Evolutionary conservation across 1,140 invertebrate genomes (phyloP).

Genomic region (Melipona quadrifasciata): DNA sequence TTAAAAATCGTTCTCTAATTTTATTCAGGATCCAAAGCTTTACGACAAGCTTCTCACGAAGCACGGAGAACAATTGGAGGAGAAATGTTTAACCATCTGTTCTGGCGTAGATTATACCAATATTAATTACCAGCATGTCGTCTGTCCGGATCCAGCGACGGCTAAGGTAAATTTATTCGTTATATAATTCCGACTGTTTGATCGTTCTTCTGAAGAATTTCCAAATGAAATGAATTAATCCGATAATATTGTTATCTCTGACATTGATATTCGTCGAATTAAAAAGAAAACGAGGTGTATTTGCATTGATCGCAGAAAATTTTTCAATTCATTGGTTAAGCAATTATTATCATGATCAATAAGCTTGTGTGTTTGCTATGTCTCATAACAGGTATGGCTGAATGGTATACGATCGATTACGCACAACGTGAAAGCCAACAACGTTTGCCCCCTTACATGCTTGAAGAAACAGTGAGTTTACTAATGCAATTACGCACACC

Average conservation of each 20-base stretch:
- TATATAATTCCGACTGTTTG: background rate
- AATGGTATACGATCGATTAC: constrained; percentile 96
- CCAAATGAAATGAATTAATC: background rate
- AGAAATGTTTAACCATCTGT: constrained; percentile 98
- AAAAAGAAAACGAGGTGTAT: background rate
- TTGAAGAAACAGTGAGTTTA: constrained; percentile 98
- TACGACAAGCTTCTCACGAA: constrained; percentile 89
- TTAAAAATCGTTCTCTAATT: constrained; percentile 8
- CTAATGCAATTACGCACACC: constrained; percentile 51
- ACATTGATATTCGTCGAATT: background rate
- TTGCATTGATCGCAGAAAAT: background rate
- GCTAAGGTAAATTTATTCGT: constrained; percentile 89
- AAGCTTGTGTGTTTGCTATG: constrained; percentile 50
- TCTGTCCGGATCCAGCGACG: constrained; percentile 94
- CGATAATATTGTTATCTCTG: background rate
- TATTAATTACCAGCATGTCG: constrained; percentile 98
- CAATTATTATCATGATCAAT: constrained; percentile 36
- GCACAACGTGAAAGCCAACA: constrained; percentile 99
- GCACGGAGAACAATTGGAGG: constrained; percentile 92
- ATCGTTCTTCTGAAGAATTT: constrained; percentile 7
- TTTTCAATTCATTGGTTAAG: background rate
- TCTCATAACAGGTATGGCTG: constrained; percentile 89
- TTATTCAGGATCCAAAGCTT: constrained; percentile 91
- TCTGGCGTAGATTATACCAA: constrained; percentile 99
- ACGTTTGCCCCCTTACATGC: constrained; percentile 99